Conservation (phyloP, 2,797 vertebrate genomes). For the Smutsia temminckii region DNA sequence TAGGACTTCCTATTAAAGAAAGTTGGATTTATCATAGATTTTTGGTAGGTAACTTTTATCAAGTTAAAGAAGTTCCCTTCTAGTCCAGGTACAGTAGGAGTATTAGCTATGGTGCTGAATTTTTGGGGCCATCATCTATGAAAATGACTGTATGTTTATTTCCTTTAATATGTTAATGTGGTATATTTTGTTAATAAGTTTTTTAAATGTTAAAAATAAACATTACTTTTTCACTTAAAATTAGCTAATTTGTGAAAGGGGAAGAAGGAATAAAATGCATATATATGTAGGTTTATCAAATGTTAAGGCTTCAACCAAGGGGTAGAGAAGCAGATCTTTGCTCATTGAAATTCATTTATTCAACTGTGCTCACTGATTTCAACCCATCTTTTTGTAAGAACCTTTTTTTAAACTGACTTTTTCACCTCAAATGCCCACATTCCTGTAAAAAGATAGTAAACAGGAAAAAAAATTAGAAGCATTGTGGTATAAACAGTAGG, state of each 20-base stretch:
- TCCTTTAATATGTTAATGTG: neutral
- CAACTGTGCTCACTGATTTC: neutral
- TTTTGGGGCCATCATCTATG: neutral
- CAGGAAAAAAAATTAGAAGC: conserved; percentile 1
- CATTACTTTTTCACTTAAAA: conserved; percentile 16
- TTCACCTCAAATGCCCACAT: conserved; percentile 2
- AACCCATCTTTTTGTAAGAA: conserved; percentile 4
- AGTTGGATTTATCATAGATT: conserved; percentile 25
- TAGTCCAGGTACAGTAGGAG: neutral
- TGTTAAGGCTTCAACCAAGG: neutral
- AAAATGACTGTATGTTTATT: conserved; percentile 45
- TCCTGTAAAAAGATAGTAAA: neutral
- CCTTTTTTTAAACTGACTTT: neutral
- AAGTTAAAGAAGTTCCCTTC: conserved; percentile 29
- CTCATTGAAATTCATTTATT: conserved; percentile 15
- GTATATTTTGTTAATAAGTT: conserved; percentile 13
- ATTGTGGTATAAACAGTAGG: neutral
- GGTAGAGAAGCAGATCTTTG: neutral
- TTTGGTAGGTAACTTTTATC: conserved; percentile 41
- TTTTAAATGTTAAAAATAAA: neutral
- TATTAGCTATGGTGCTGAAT: conserved; percentile 6
- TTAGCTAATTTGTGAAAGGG: conserved; percentile 14
- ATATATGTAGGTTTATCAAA: conserved; percentile 13
- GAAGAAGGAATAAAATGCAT: conserved; percentile 21
- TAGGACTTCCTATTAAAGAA: conserved; percentile 15